These are phyloP conservation scores for Meandrusa payeni DNA, from an alignment of 2,888 invertebrate species.

Conservation along the genomic window DNA sequence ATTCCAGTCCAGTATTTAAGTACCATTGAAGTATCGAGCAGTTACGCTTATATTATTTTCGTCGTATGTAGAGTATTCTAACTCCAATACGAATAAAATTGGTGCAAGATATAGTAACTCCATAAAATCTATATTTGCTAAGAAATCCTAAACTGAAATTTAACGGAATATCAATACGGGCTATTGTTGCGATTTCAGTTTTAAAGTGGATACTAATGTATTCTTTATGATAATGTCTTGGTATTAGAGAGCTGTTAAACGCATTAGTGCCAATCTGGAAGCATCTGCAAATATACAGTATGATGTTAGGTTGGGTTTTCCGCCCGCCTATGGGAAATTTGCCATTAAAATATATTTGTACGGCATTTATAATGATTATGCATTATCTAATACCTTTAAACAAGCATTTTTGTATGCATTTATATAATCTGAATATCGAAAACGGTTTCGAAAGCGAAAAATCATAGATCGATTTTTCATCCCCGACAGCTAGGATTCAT, in stretches of 20 bases:
- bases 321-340: conserved; percentile 42
- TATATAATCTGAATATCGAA: no score
- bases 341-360: conserved; percentile 45
- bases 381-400: no score
- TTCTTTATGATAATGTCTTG: conserved; percentile 10
- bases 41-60: no score
- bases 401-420: no score
- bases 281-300: conserved; percentile 43
- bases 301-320: conserved; percentile 45
- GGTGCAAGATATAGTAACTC: conserved; percentile 44
- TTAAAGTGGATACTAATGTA: conserved; percentile 10
- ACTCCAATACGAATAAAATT: conserved; percentile 52
- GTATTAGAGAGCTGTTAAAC: conserved; percentile 19
- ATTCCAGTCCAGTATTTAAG: no score
- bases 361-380: conserved; percentile 32
- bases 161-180: conserved; percentile 9
- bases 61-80: no score
- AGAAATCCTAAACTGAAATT: conserved; percentile 29
- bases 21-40: no score
- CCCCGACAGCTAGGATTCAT: no score
- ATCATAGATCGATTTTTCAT: no score
- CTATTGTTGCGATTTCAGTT: not conserved
- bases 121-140: conserved; percentile 45
- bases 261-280: conserved; percentile 33
- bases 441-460: no score